Evolutionary conservation across 2,113 vertebrate genomes (phyloP).

Genomic region (Rhizomys pruinosus): DNA sequence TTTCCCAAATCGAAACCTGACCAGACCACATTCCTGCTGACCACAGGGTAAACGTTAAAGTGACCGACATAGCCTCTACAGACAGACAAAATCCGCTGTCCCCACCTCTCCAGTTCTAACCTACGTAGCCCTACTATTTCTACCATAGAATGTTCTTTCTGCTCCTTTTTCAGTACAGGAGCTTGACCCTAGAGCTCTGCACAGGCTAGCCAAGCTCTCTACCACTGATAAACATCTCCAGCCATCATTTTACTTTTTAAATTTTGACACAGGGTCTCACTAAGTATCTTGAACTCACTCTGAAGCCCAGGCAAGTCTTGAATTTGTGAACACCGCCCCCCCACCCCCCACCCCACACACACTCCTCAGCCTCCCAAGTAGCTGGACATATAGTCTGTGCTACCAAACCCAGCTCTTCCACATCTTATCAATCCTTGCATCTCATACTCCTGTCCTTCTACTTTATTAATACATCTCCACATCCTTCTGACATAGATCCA

Average conservation of each 20-base stretch:
- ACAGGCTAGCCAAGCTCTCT: neutral
- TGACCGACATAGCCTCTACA: neutral
- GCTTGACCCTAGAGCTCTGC: neutral
- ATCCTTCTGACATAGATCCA: neutral
- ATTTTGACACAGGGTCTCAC: neutral
- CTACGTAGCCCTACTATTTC: neutral
- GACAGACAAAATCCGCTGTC: neutral
- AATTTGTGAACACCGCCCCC: neutral
- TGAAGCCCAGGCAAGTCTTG: neutral
- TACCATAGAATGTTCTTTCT: neutral
- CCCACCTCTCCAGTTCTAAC: too few relatives aligned
- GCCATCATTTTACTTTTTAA: neutral
- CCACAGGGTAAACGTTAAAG: neutral
- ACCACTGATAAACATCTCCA: neutral
- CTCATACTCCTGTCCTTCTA: too few relatives aligned
- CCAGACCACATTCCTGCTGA: neutral
- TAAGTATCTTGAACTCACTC: neutral
- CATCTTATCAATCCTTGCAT: neutral
- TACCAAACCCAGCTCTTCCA: neutral
- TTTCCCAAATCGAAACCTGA: neutral
- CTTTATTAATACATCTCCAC: too few relatives aligned
- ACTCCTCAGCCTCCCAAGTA: too few relatives aligned
- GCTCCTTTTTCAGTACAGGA: too few relatives aligned
- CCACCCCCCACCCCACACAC: too few relatives aligned
- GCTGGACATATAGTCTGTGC: neutral